phyloP scores from a whole-genome alignment of 2,113 vertebrate species.

The Maccullochella peelii region DNA sequence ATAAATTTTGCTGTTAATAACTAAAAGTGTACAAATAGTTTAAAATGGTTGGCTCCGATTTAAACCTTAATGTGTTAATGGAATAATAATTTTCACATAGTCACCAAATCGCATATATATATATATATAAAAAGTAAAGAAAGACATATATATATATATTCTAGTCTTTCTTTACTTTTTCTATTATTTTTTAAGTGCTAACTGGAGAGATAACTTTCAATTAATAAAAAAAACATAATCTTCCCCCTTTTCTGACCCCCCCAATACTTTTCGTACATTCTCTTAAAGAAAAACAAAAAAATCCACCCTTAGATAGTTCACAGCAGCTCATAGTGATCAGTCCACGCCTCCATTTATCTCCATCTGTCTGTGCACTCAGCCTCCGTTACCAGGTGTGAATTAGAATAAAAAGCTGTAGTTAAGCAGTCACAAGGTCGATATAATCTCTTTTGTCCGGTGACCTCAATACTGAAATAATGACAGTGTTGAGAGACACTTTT shows the following conservation, averaged over 20 bases:
- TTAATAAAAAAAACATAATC: neutral
- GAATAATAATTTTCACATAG: neutral
- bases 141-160: neutral
- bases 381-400: conserved; percentile 26
- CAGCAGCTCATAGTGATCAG: conserved; percentile 14
- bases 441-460: conserved; percentile 23
- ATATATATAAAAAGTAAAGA: too few relatives aligned
- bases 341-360: conserved; percentile 12
- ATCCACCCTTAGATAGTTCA: conserved; percentile 15
- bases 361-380: conserved; percentile 5
- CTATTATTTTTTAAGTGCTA: too few relatives aligned
- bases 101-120: neutral
- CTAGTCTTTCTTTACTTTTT: neutral
- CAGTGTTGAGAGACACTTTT: conserved; percentile 6
- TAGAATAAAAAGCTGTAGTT: conserved; percentile 20
- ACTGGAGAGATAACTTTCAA: neutral
- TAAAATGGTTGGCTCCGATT: neutral
- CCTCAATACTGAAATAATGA: conserved; percentile 16
- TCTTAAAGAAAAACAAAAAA: conserved; percentile 10
- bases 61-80: neutral
- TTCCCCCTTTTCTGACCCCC: too few relatives aligned
- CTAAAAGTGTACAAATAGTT: neutral
- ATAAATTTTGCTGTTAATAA: neutral
- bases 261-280: conserved; percentile 14
- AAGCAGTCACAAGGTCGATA: conserved; percentile 4